Conservation (phyloP, 1,140 invertebrate species). For the Danaus melanippus region DNA sequence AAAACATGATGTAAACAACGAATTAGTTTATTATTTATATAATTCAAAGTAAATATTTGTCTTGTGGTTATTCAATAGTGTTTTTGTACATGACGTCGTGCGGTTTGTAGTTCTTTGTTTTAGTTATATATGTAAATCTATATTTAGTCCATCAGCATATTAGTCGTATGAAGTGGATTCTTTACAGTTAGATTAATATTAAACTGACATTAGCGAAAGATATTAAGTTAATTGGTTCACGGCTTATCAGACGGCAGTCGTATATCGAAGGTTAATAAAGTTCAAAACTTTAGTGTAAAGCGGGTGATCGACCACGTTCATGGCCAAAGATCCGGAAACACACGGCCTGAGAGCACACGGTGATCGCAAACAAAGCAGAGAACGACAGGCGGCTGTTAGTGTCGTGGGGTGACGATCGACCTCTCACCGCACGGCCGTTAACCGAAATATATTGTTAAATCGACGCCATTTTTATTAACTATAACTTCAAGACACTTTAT, state of each 20-base stretch:
- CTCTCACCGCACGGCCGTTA: slow-evolving; percentile 55
- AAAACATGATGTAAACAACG: too few species aligned
- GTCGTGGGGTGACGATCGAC: slow-evolving; percentile 55
- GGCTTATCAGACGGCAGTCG: slow-evolving; percentile 26
- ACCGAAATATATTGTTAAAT: slow-evolving; percentile 50
- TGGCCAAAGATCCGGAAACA: slow-evolving; percentile 38
- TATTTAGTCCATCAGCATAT: too few species aligned
- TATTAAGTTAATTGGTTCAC: too few species aligned
- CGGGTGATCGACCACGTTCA: slow-evolving; percentile 59
- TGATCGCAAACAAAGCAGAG: slow-evolving; percentile 34
- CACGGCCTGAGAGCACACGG: slow-evolving; percentile 5
- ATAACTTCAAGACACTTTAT: slow-evolving; percentile 47
- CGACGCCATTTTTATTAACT: slow-evolving; percentile 40
- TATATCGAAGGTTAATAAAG: slow-evolving; percentile 33
- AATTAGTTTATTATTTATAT: too few species aligned
- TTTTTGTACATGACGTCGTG: too few species aligned
- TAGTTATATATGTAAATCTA: too few species aligned
- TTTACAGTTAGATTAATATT: too few species aligned
- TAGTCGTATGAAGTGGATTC: too few species aligned
- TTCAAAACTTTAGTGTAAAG: slow-evolving; percentile 36
- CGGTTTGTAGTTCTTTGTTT: too few species aligned
- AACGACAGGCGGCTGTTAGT: slow-evolving; percentile 42
- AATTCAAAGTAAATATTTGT: too few species aligned
- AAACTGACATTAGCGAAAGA: too few species aligned
- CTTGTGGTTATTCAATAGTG: too few species aligned